These are phyloP conservation scores for Nemapogon koenigi DNA, from an alignment of 2,888 invertebrate species.

Conservation along the genomic window DNA sequence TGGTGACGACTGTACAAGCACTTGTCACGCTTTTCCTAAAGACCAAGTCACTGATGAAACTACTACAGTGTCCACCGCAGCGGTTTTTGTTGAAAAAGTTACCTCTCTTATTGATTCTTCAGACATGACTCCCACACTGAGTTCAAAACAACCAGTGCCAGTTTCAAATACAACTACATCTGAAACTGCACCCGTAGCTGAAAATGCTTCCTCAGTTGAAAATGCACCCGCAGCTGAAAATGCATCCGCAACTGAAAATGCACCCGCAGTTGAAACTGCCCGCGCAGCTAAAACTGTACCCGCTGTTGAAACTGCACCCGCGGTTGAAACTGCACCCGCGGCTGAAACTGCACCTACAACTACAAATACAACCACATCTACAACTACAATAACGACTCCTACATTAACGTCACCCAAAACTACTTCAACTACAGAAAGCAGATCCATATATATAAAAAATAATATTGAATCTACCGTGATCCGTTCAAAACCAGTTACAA, in stretches of 20 bases:
- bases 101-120: neutral
- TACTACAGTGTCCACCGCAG: neutral
- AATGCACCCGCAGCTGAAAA: conserved; percentile 12
- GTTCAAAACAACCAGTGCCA: neutral
- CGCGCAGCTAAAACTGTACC: neutral
- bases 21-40: conserved; percentile 31
- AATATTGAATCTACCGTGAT: too few species aligned
- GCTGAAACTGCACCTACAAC: conserved; percentile 11
- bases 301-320: neutral
- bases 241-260: conserved; percentile 2
- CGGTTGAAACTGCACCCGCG: neutral
- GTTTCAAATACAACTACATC: neutral
- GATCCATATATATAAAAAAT: too few species aligned
- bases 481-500: too few species aligned
- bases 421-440: too few species aligned
- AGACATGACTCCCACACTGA: neutral
- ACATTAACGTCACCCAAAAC: too few species aligned
- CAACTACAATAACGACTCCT: too few species aligned
- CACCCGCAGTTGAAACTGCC: conserved; percentile 8
- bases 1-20: conserved; percentile 27
- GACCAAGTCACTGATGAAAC: conserved; percentile 21
- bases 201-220: neutral
- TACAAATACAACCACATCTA: too few species aligned
- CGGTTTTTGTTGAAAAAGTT: neutral
- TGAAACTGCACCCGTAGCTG: neutral